These are phyloP conservation scores for Petaurus breviceps DNA, from an alignment of 2,113 vertebrate species.

Conservation along the genomic window DNA sequence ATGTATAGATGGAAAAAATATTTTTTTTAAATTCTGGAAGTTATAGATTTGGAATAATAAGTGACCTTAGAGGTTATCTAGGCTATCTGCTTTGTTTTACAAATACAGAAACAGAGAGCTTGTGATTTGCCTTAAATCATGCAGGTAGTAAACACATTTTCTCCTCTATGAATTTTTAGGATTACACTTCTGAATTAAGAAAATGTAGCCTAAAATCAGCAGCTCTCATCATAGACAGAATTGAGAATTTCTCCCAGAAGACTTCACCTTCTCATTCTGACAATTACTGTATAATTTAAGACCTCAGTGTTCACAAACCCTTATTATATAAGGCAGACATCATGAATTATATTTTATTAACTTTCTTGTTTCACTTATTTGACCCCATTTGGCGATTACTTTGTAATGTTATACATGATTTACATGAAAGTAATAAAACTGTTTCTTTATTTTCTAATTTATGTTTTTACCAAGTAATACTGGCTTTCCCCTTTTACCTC, in stretches of 20 bases:
- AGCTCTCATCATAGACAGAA: neutral
- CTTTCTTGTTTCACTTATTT: neutral
- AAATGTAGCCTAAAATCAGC: neutral
- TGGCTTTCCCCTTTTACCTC: slow-evolving; percentile 42
- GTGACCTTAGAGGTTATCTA: neutral
- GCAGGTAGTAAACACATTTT: neutral
- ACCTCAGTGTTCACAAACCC: neutral
- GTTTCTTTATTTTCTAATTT: neutral
- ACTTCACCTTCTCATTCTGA: neutral
- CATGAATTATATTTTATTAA: neutral
- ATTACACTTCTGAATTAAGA: neutral
- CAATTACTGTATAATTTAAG: neutral
- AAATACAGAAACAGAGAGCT: neutral
- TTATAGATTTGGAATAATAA: neutral
- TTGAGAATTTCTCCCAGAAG: neutral
- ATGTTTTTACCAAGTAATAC: slow-evolving; percentile 1
- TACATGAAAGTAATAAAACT: neutral
- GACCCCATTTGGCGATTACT: neutral
- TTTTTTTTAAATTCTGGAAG: neutral
- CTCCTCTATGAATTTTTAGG: neutral
- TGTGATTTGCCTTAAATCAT: neutral
- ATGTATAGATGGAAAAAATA: neutral
- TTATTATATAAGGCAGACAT: neutral
- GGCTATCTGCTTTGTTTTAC: neutral
- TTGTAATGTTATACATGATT: neutral